Percentiles rank a stretch among this genome's conserved stretches.
phyloP scores from a whole-genome alignment of 2,888 invertebrate species.

The Escarpia spicata region DNA sequence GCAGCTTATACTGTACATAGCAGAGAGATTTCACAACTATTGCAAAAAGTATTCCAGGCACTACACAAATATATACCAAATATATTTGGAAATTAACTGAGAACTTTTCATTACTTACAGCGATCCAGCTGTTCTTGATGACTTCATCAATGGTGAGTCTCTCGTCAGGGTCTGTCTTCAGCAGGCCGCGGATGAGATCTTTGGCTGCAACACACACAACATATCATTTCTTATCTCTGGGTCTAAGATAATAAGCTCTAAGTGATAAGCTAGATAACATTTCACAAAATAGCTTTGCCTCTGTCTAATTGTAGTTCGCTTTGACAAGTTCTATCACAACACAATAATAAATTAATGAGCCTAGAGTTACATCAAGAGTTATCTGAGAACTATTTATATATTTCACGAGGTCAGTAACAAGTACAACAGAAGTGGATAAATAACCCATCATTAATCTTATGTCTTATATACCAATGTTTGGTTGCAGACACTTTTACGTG shows the following conservation, averaged over 20 bases:
- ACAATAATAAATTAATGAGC: too few species aligned
- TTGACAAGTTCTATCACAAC: too few species aligned
- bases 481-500: not conserved
- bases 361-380: too few species aligned
- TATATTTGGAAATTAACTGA: not conserved
- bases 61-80: not conserved
- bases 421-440: too few species aligned
- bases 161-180: constrained; percentile 92
- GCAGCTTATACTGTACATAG: not conserved
- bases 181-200: constrained; percentile 91
- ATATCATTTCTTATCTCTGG: not conserved
- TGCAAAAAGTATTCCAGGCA: not conserved
- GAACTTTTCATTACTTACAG: constrained; percentile 71
- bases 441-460: too few species aligned
- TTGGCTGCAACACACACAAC: constrained; percentile 73
- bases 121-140: constrained; percentile 86
- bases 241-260: too few species aligned
- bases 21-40: not conserved
- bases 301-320: too few species aligned
- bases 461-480: too few species aligned
- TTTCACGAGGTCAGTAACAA: too few species aligned
- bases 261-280: not conserved
- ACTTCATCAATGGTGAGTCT: constrained; percentile 91
- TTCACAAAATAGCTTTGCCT: not conserved
- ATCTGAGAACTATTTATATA: too few species aligned